A percentile compares a stretch with the other conserved stretches of the same genome.
Conservation (phyloP, 2,888 invertebrate species). For the Halictus quadricinctus region DNA sequence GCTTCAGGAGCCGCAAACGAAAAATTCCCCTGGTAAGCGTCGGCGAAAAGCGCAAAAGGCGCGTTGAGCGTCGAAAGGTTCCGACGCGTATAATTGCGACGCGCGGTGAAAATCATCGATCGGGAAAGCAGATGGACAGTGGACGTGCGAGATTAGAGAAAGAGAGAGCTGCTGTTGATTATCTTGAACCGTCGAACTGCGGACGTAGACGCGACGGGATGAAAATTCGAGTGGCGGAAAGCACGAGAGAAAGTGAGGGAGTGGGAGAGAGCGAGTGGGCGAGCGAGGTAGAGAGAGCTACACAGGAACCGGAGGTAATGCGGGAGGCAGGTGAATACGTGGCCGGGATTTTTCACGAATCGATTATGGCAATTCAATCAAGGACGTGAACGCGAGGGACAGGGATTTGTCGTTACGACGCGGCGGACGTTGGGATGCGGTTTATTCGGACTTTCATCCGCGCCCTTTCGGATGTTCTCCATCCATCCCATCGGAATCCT, state of each 20-base stretch:
- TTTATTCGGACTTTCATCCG: constrained; percentile 62
- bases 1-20: too few relatives aligned
- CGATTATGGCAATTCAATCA: constrained; percentile 72
- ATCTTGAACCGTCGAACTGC: constrained; percentile 39
- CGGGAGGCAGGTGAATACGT: constrained; percentile 62
- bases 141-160: constrained; percentile 41
- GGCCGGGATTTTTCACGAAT: constrained; percentile 68
- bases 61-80: neutral
- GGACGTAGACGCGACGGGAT: constrained; percentile 13
- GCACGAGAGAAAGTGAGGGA: neutral
- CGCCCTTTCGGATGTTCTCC: constrained; percentile 69
- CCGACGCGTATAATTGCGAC: neutral
- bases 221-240: neutral
- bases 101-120: constrained; percentile 23
- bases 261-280: neutral
- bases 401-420: constrained; percentile 62
- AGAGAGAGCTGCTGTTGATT: constrained; percentile 48
- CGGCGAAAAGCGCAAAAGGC: neutral
- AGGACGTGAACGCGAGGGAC: constrained; percentile 20
- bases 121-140: constrained; percentile 27
- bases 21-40: neutral
- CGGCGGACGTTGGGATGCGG: constrained; percentile 52
- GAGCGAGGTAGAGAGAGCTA: neutral
- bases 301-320: constrained; percentile 44
- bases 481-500: constrained; percentile 58